Evolutionary conservation across 2,888 invertebrate genomes (phyloP).

Genomic region (Crepidodera aurea): DNA sequence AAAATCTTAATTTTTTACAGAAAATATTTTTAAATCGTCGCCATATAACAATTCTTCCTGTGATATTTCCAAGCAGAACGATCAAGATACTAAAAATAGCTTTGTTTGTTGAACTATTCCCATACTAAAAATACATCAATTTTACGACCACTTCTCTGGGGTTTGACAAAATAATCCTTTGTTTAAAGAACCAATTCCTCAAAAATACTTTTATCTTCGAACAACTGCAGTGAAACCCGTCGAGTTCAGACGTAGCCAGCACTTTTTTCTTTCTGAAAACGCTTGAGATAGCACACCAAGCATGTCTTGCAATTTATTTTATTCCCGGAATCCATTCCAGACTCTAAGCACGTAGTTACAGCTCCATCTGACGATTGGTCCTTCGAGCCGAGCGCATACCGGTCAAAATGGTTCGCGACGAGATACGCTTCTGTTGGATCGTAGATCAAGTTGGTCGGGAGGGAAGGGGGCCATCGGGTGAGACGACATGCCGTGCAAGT

Average conservation of each 20-base stretch:
- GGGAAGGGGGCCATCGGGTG: conserved; percentile 37
- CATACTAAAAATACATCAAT: conserved; percentile 23
- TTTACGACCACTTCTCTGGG: conserved; percentile 30
- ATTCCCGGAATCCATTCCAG: conserved; percentile 61
- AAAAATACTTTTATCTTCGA: conserved; percentile 29
- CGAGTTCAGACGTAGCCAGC: conserved; percentile 31
- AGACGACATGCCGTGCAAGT: conserved; percentile 49
- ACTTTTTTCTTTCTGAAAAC: conserved; percentile 46
- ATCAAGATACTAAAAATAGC: conserved; percentile 10
- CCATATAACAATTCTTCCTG: too few species aligned
- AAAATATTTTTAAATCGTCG: too few species aligned
- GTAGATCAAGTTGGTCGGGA: conserved; percentile 54
- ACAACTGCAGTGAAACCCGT: conserved; percentile 33
- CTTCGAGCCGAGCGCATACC: conserved; percentile 27
- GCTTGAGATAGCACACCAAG: conserved; percentile 54
- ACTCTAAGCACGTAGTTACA: conserved; percentile 57
- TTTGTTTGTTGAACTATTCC: conserved; percentile 28
- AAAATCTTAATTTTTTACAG: too few species aligned
- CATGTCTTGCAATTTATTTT: conserved; percentile 61
- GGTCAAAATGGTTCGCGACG: conserved; percentile 38
- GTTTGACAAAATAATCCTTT: conserved; percentile 33
- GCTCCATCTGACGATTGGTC: conserved; percentile 30
- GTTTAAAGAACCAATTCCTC: conserved; percentile 31
- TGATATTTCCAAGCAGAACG: background rate
- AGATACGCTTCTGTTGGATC: conserved; percentile 51